Evolutionary conservation across 2,888 invertebrate species (phyloP).

Genomic region (Dolomedes plantarius): DNA sequence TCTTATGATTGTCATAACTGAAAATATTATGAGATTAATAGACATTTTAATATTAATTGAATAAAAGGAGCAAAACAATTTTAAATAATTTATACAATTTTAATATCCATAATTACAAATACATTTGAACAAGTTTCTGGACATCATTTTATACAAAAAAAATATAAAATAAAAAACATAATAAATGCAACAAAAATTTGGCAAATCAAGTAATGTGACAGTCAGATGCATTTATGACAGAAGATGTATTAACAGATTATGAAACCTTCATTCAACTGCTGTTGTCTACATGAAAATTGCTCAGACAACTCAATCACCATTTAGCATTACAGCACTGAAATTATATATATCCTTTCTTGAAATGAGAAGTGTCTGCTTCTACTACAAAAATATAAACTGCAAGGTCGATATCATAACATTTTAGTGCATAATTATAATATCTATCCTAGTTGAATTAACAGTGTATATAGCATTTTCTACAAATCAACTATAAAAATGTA

Average conservation of each 20-base stretch:
- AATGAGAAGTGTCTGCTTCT: background rate
- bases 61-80: too few species aligned
- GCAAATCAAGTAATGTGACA: background rate
- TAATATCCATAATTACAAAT: constrained; percentile 56
- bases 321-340: background rate
- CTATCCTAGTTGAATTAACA: constrained; percentile 3
- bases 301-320: background rate
- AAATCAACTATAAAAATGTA: background rate
- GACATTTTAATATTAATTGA: too few species aligned
- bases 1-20: too few species aligned
- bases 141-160: constrained; percentile 46
- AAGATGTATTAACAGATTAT: background rate
- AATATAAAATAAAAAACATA: constrained; percentile 30
- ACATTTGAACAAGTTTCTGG: constrained; percentile 48
- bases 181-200: constrained; percentile 15
- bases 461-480: background rate
- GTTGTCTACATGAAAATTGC: constrained; percentile 12
- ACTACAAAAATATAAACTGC: constrained; percentile 8
- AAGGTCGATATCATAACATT: background rate
- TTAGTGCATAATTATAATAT: constrained; percentile 1
- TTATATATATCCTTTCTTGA: background rate
- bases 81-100: constrained; percentile 66
- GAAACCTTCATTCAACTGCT: background rate
- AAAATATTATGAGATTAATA: too few species aligned
- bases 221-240: background rate